Evolutionary conservation across 2,797 vertebrate species (phyloP).

Genomic region (Hydrophis major): DNA sequence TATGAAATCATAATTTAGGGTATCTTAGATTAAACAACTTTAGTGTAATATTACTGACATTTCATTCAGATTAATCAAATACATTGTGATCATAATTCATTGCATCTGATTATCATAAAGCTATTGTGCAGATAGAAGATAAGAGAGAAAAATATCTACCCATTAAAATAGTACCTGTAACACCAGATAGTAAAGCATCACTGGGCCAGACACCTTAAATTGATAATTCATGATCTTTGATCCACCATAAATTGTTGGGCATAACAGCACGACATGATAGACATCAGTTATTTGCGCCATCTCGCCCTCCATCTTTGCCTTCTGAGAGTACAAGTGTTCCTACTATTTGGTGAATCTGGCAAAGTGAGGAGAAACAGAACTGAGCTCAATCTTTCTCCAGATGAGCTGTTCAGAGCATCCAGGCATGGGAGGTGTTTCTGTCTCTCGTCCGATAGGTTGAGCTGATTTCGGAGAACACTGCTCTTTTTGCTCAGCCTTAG

Average conservation of each 20-base stretch:
- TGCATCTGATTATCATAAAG: background rate
- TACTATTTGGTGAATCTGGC: background rate
- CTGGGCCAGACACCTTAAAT: background rate
- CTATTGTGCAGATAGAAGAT: background rate
- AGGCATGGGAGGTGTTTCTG: no score
- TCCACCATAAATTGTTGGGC: background rate
- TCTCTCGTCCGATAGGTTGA: no score
- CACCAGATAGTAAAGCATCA: background rate
- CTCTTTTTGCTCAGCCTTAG: no score
- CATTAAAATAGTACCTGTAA: background rate
- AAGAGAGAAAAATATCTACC: background rate
- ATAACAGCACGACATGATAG: background rate
- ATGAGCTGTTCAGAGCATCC: no score
- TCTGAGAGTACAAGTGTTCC: background rate
- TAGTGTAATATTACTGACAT: background rate
- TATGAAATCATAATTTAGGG: background rate
- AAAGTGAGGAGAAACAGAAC: background rate
- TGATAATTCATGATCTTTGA: background rate
- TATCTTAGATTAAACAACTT: background rate
- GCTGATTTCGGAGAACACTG: no score
- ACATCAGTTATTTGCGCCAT: background rate
- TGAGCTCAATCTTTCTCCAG: background rate
- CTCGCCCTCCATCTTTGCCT: background rate
- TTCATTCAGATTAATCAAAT: conserved; percentile 1
- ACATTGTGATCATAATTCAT: background rate